A percentile compares a stretch with the other conserved stretches of the same genome.
These are phyloP conservation scores for Lottia scabra DNA, from an alignment of 2,888 invertebrate genomes.

Conservation along the genomic window DNA sequence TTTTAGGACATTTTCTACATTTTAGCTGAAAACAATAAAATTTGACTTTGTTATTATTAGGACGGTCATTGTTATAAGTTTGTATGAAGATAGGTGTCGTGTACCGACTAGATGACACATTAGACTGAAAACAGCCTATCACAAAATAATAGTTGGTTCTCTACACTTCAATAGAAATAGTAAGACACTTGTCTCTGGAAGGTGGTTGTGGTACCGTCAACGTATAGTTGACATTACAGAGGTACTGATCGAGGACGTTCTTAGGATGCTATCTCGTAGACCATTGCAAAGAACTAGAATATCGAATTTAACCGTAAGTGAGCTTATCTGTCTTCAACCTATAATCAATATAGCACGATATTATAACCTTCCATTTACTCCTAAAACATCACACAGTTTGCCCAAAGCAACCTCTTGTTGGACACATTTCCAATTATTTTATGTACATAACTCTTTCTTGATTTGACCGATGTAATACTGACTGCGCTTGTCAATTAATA, in stretches of 20 bases:
- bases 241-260: neutral
- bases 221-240: too few relatives aligned
- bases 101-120: constrained; percentile 1
- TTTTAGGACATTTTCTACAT: constrained; percentile 7
- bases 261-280: constrained; percentile 3
- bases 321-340: too few relatives aligned
- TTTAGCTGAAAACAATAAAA: constrained; percentile 7
- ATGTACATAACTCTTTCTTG: too few relatives aligned
- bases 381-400: too few relatives aligned
- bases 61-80: constrained; percentile 1
- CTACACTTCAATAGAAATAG: neutral
- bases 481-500: too few relatives aligned
- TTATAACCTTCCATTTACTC: too few relatives aligned
- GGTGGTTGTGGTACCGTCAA: neutral
- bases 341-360: too few relatives aligned
- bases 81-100: neutral
- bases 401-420: too few relatives aligned
- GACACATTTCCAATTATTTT: too few relatives aligned
- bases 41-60: constrained; percentile 7
- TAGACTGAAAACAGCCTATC: neutral
- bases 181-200: neutral
- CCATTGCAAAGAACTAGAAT: neutral
- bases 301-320: too few relatives aligned
- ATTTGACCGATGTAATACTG: too few relatives aligned
- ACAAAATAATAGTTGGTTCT: too few relatives aligned